Evolutionary conservation across 2,888 invertebrate species (phyloP), one percentile per base, ranked within the genome.

Genomic region (Patella pellucida): DNA sequence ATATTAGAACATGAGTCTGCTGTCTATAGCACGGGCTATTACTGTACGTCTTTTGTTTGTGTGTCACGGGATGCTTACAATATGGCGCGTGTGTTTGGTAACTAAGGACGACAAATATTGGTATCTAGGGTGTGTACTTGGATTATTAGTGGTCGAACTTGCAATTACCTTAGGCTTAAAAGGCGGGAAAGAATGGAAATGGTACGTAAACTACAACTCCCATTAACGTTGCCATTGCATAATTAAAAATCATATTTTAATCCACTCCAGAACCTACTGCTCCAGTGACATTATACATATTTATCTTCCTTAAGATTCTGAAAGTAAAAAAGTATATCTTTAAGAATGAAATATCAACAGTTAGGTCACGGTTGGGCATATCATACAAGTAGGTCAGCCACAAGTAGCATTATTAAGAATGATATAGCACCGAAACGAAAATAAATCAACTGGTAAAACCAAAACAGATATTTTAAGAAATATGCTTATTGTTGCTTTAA

Each of bases 101-200:
- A 96, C 96, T 87, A 92, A 93, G 50, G 91, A 92, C 78, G 87
- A 87, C 56, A 88, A 89, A 72, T 96, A 95, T 86, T 98, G 97
- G 97, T 95, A 96, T 86, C 92, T 98, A 81, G 95, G 95, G n/a
- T 94, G 95, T 0, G 96, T 97, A 0, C 94, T 97, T 75, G 90
- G 96, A 62, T 92, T 96, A 79, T 92, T 98, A 68, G 94, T 96
- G 78, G 94, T 97, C 86, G 98, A 98, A 92, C 96, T 96, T 7
- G 93, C 96, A 81, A 96, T 97, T 89, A 97, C 97, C 0, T 92
- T 98, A 51, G 95, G 96, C 31, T 96, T 96, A 83, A 96, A 97
- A 89, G 95, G 95, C 81, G 97, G 95, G 84, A 97, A 97, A 87
- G 98, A 98, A 91, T 96, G 97, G 96, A 97, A 97, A 92, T 97